A percentile compares a stretch with the other conserved stretches of the same genome.
These are phyloP conservation scores for Ancistrus triradiatus DNA, from an alignment of 2,113 vertebrate species.

Conservation along the genomic window DNA sequence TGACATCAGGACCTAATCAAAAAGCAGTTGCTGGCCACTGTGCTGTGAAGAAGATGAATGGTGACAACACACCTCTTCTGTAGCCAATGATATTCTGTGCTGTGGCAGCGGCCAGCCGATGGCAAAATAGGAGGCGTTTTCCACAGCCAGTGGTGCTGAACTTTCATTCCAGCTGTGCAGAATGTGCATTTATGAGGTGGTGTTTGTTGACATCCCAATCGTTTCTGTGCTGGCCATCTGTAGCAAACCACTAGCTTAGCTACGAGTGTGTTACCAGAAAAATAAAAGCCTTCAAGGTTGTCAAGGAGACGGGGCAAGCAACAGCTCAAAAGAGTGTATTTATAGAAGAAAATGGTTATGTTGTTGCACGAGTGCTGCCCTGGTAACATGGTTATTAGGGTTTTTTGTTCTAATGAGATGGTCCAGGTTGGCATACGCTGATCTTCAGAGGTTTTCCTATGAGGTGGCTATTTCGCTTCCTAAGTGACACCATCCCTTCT, in stretches of 20 bases:
- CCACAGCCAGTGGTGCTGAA: constrained; percentile 12
- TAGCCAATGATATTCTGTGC: background rate
- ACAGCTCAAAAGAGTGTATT: too few relatives aligned
- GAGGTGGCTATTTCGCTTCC: constrained; percentile 74
- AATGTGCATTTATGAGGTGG: too few relatives aligned
- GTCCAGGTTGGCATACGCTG: constrained; percentile 9
- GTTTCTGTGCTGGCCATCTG: constrained; percentile 25
- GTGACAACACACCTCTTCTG: constrained; percentile 2
- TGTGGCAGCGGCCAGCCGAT: background rate
- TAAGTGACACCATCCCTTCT: constrained; percentile 84
- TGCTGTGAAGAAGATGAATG: constrained; percentile 16
- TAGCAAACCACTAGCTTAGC: constrained; percentile 38
- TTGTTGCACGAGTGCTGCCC: constrained; percentile 17
- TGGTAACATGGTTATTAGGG: constrained; percentile 12
- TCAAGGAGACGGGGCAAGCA: too few relatives aligned
- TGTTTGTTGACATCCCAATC: too few relatives aligned
- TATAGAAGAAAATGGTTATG: background rate
- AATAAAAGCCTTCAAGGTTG: constrained; percentile 16
- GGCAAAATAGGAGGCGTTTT: constrained; percentile 15
- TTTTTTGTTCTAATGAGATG: constrained; percentile 13
- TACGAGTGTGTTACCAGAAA: constrained; percentile 47
- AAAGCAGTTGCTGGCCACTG: constrained; percentile 21
- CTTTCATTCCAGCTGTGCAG: too few relatives aligned
- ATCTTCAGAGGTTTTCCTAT: constrained; percentile 47
- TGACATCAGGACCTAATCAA: background rate